Evolutionary conservation across 1,140 invertebrate genomes (phyloP).

Genomic region (Drosophila asahinai): DNA sequence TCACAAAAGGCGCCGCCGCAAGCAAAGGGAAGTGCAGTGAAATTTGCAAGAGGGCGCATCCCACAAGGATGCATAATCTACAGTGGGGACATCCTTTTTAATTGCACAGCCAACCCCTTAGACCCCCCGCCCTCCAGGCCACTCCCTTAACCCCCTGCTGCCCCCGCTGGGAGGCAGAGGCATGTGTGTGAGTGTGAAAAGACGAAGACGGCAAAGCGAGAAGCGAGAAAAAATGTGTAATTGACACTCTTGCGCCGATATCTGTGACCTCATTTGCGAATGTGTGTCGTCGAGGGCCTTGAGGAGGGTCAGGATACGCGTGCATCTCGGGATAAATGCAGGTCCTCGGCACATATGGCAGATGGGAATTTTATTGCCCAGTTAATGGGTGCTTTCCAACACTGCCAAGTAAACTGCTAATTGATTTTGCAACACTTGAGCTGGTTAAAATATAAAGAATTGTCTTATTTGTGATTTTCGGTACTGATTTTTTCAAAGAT

Average conservation of each 20-base stretch:
- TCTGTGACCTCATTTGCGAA: slow-evolving; percentile 78
- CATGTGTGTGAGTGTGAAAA: slow-evolving; percentile 31
- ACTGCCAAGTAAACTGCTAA: background rate
- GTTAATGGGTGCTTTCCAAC: background rate
- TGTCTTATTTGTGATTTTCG: background rate
- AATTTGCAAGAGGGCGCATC: slow-evolving; percentile 19
- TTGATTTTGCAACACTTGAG: background rate
- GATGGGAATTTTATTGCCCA: background rate
- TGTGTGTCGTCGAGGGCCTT: slow-evolving; percentile 72
- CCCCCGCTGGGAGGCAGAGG: background rate
- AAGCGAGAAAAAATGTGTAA: slow-evolving; percentile 62
- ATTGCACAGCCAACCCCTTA: slow-evolving; percentile 49
- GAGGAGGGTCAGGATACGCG: slow-evolving; percentile 73
- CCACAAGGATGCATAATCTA: slow-evolving; percentile 24
- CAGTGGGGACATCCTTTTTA: slow-evolving; percentile 33
- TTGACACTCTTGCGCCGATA: slow-evolving; percentile 79
- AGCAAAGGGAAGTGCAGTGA: slow-evolving; percentile 44
- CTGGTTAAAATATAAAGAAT: background rate
- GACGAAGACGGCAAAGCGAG: slow-evolving; percentile 20
- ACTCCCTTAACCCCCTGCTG: background rate
- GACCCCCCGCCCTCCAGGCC: background rate
- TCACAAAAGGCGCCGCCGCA: slow-evolving; percentile 26
- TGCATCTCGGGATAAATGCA: slow-evolving; percentile 31
- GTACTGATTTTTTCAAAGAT: no score
- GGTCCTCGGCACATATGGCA: background rate